phyloP scores from a whole-genome alignment of 1,140 invertebrate genomes.

The Homarus americanus region DNA sequence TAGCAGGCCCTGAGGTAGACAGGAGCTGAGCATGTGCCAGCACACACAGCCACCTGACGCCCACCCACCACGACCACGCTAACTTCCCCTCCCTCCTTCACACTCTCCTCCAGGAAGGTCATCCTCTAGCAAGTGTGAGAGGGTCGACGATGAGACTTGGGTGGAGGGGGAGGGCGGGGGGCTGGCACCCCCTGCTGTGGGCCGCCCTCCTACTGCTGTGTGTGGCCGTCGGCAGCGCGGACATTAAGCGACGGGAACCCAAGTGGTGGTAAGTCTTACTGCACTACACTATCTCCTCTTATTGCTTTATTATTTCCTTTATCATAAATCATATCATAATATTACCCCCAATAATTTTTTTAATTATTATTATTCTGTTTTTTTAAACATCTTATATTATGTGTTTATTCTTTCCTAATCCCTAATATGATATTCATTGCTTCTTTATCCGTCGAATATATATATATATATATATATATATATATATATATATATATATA shows the following conservation, averaged over 20 bases:
- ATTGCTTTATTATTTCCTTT: neutral
- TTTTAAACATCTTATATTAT: neutral
- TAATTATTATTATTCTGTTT: too few relatives aligned
- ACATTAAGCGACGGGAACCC: slow-evolving; percentile 22
- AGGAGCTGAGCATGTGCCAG: neutral
- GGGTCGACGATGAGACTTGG: slow-evolving; percentile 42
- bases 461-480: slow-evolving; percentile 3
- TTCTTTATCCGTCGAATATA: neutral
- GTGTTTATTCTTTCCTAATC: too few relatives aligned
- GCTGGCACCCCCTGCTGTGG: slow-evolving; percentile 23
- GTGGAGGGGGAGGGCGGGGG: slow-evolving; percentile 35
- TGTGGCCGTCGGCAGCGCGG: neutral
- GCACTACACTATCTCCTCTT: neutral
- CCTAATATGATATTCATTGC: too few relatives aligned
- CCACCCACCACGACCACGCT: neutral
- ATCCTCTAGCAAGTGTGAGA: neutral
- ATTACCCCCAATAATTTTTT: too few relatives aligned
- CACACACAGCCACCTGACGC: neutral
- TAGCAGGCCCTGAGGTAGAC: neutral
- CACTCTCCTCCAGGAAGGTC: neutral
- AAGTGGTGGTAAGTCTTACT: slow-evolving; percentile 58
- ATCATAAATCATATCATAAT: too few relatives aligned
- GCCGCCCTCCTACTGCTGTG: slow-evolving; percentile 38
- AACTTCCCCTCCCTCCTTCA: neutral
- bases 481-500: slow-evolving; percentile 6